A percentile compares a stretch with the other conserved stretches of the same genome.
Evolutionary conservation across 2,113 vertebrate genomes (phyloP).

Genomic region (Leptobrachium ailaonicum): DNA sequence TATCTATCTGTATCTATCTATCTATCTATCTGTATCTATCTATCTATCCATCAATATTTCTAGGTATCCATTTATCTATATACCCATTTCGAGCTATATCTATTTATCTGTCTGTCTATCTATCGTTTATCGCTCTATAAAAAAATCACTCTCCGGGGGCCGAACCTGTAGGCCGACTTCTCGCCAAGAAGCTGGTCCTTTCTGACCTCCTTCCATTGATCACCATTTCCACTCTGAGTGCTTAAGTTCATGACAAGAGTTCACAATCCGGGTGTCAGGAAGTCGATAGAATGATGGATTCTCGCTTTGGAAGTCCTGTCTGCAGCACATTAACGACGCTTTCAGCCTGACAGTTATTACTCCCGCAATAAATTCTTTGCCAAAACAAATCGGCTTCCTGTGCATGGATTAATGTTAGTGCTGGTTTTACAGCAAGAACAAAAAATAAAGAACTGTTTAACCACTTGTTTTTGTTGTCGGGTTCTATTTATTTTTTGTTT

Average conservation of each 20-base stretch:
- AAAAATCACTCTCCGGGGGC: constrained; percentile 62
- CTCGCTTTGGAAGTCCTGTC: constrained; percentile 74
- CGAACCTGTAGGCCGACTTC: constrained; percentile 75
- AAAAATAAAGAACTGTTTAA: constrained; percentile 79
- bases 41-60: no score
- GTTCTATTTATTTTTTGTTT: background rate
- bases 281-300: constrained; percentile 83
- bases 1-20: no score
- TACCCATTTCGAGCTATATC: no score
- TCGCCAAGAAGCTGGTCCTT: constrained; percentile 77
- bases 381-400: constrained; percentile 73
- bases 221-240: constrained; percentile 68
- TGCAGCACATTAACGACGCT: constrained; percentile 80
- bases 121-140: no score
- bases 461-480: constrained; percentile 48
- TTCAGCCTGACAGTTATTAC: constrained; percentile 90
- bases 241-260: constrained; percentile 85
- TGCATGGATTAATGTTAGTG: constrained; percentile 82
- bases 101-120: no score
- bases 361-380: constrained; percentile 87
- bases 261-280: constrained; percentile 81
- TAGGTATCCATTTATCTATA: no score
- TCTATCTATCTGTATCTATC: no score
- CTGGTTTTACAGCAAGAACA: constrained; percentile 75
- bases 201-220: constrained; percentile 75